phyloP scores from a whole-genome alignment of 1,140 invertebrate species.

The Drosophila sucinea region DNA sequence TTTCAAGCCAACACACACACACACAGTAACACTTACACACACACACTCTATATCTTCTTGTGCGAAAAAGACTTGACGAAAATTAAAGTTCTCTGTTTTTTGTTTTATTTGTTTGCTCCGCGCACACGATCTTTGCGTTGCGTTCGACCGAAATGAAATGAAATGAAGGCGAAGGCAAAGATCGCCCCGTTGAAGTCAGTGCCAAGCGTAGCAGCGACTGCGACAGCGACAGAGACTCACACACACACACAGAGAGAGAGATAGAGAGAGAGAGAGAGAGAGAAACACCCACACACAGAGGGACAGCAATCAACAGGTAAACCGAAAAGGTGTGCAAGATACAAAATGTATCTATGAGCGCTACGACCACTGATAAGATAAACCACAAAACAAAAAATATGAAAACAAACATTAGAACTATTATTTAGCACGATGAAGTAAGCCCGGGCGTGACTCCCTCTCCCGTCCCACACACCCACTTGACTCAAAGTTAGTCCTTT shows the following conservation, averaged over 20 bases:
- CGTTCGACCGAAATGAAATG: conserved; percentile 21
- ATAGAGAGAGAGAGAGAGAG: neutral
- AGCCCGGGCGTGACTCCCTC: neutral
- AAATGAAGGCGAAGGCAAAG: conserved; percentile 39
- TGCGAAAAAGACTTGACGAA: conserved; percentile 20
- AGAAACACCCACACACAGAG: conserved; percentile 12
- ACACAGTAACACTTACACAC: conserved; percentile 37
- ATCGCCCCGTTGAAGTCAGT: conserved; percentile 40
- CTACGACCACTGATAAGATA: conserved; percentile 65
- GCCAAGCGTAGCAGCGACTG: conserved; percentile 24
- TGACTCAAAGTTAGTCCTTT: too few species aligned
- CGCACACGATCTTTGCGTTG: conserved; percentile 19
- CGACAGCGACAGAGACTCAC: conserved; percentile 10
- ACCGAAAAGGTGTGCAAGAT: conserved; percentile 62
- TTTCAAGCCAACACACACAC: neutral
- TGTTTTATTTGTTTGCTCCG: conserved; percentile 3
- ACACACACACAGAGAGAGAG: conserved; percentile 7
- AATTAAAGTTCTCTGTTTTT: conserved; percentile 20
- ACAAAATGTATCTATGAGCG: conserved; percentile 16
- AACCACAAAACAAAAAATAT: conserved; percentile 45
- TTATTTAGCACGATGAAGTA: conserved; percentile 22
- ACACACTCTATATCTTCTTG: conserved; percentile 38
- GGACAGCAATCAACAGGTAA: conserved; percentile 67
- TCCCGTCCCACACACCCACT: too few species aligned
- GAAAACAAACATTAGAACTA: conserved; percentile 15